Evolutionary conservation across 2,113 vertebrate genomes (phyloP).

Genomic region (Aldabrachelys gigantea): DNA sequence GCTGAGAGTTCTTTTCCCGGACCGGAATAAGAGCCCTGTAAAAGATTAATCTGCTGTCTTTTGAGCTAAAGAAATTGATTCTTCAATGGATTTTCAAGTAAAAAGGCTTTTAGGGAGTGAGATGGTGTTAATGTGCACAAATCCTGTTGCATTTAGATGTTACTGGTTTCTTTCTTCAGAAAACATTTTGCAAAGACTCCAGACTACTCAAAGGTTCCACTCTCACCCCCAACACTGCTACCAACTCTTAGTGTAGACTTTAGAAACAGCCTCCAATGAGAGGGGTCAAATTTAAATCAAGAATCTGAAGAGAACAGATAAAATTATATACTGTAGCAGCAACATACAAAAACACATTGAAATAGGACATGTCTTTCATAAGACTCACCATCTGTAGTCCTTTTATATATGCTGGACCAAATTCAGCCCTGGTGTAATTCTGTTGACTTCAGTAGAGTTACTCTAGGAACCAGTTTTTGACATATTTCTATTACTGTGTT

Average conservation of each 20-base stretch:
- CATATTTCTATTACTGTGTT: neutral
- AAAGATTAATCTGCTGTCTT: neutral
- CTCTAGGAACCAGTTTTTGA: neutral
- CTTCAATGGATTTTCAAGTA: conserved; percentile 2
- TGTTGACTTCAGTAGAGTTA: neutral
- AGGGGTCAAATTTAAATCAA: neutral
- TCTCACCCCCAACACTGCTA: neutral
- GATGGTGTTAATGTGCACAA: neutral
- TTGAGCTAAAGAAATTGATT: conserved; percentile 8
- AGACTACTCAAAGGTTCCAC: neutral
- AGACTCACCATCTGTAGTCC: neutral
- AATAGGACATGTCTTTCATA: rapidly evolving
- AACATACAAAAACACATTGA: neutral
- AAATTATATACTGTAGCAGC: neutral
- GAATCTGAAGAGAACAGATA: neutral
- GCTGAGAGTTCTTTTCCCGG: neutral
- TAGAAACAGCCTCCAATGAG: neutral
- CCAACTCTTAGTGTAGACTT: neutral
- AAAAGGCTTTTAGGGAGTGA: neutral
- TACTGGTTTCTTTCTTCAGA: neutral
- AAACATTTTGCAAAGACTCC: neutral
- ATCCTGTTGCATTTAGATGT: neutral
- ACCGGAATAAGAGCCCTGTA: neutral
- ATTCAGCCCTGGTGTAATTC: neutral
- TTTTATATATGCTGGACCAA: neutral